These are phyloP conservation scores for Hystrix cristata DNA, from an alignment of 2,113 vertebrate genomes.

Conservation along the genomic window DNA sequence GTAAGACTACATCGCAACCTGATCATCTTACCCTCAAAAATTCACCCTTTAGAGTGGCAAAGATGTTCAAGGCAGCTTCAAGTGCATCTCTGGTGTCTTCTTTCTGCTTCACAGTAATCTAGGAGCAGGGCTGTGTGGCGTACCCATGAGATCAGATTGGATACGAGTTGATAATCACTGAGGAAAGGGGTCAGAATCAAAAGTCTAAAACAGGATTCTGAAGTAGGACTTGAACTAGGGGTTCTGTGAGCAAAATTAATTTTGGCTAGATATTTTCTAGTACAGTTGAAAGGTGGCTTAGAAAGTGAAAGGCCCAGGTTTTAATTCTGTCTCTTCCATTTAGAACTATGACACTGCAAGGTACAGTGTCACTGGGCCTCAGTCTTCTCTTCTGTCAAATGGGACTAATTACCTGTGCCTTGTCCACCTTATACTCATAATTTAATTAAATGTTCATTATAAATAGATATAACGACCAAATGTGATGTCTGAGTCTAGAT, in stretches of 20 bases:
- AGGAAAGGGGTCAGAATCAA: neutral
- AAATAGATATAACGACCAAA: neutral
- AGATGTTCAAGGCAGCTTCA: neutral
- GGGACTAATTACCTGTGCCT: neutral
- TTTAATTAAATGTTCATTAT: neutral
- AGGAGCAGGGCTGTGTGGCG: neutral
- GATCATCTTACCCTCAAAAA: neutral
- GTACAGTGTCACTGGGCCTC: neutral
- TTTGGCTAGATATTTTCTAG: neutral
- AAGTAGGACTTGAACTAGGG: neutral
- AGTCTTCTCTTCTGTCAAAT: slow-evolving; percentile 17
- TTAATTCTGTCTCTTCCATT: slow-evolving; percentile 1
- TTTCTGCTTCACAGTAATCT: slow-evolving; percentile 45
- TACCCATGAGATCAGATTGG: slow-evolving; percentile 34
- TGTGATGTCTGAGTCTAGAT: neutral
- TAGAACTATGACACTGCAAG: neutral
- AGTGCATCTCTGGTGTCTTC: slow-evolving; percentile 23
- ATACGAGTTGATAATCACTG: neutral
- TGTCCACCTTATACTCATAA: neutral
- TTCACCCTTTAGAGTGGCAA: neutral
- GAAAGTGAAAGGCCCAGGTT: slow-evolving; percentile 1
- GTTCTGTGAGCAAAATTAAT: neutral
- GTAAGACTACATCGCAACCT: slow-evolving; percentile 24
- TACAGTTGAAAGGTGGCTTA: neutral
- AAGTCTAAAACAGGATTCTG: neutral